These are phyloP conservation scores for Drosophila prosaltans DNA, from an alignment of 1,140 invertebrate species.

Conservation along the genomic window DNA sequence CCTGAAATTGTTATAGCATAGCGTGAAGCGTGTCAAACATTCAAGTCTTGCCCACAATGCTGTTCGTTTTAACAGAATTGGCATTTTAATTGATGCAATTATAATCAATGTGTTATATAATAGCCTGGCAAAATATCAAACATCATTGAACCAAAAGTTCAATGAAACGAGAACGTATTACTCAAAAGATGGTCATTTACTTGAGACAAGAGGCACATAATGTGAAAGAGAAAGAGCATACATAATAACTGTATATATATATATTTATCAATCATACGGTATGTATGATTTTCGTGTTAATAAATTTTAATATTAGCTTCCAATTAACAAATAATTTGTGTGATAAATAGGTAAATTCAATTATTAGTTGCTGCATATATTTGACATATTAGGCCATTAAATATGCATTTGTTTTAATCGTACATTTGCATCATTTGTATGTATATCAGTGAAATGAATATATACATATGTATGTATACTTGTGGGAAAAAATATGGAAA, in stretches of 20 bases:
- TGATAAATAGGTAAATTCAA: slow-evolving; percentile 77
- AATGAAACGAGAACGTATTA: slow-evolving; percentile 2
- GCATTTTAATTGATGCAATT: slow-evolving; percentile 45
- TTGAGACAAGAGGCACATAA: not conserved
- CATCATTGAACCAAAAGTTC: slow-evolving; percentile 6
- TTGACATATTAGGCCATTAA: slow-evolving; percentile 69
- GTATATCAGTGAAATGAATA: too few relatives aligned
- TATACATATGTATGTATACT: not conserved
- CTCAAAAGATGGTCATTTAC: not conserved
- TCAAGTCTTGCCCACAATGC: slow-evolving; percentile 21
- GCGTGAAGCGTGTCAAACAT: slow-evolving; percentile 23
- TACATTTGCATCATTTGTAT: too few relatives aligned
- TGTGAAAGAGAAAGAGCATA: slow-evolving; percentile 4
- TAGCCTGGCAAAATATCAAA: slow-evolving; percentile 30
- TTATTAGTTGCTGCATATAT: slow-evolving; percentile 50
- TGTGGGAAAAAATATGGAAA: slow-evolving; percentile 55
- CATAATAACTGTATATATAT: too few relatives aligned
- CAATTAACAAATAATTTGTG: slow-evolving; percentile 74
- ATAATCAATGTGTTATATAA: slow-evolving; percentile 31
- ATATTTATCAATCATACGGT: slow-evolving; percentile 42
- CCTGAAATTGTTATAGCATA: slow-evolving; percentile 22
- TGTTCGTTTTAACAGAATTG: slow-evolving; percentile 26
- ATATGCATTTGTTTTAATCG: slow-evolving; percentile 67
- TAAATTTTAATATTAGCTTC: slow-evolving; percentile 65
- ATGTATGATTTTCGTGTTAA: slow-evolving; percentile 14